These are phyloP conservation scores for Microvelia longipes DNA, from an alignment of 1,140 invertebrate genomes.

Conservation along the genomic window DNA sequence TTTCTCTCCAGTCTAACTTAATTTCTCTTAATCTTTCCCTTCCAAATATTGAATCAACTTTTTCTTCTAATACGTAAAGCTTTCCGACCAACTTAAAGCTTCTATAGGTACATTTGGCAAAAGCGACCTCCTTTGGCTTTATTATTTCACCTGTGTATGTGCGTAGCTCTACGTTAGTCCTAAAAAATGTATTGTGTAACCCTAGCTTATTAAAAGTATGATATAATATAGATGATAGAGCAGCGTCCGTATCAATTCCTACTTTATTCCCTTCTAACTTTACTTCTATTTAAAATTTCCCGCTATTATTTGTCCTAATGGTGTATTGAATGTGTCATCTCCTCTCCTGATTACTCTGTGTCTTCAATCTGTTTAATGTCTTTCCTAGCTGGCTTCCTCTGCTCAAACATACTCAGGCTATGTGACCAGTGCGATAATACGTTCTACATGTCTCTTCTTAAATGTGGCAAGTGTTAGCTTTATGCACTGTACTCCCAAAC, in stretches of 20 bases:
- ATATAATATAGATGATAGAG: neutral
- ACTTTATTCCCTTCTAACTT: neutral
- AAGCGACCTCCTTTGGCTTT: neutral
- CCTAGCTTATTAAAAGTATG: neutral
- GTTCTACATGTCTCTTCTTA: neutral
- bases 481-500: neutral
- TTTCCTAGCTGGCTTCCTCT: neutral
- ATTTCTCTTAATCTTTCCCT: neutral
- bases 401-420: neutral
- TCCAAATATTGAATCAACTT: neutral
- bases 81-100: neutral
- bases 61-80: neutral
- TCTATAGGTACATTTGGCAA: neutral
- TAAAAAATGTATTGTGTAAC: neutral
- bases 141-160: neutral
- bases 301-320: neutral
- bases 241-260: neutral
- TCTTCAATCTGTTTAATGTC: neutral
- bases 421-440: neutral
- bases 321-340: neutral
- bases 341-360: neutral
- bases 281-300: neutral
- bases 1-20: neutral
- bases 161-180: neutral
- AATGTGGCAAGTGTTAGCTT: neutral